Conservation (phyloP, 2,113 vertebrate species). For the Nyctibius bracteatus region DNA sequence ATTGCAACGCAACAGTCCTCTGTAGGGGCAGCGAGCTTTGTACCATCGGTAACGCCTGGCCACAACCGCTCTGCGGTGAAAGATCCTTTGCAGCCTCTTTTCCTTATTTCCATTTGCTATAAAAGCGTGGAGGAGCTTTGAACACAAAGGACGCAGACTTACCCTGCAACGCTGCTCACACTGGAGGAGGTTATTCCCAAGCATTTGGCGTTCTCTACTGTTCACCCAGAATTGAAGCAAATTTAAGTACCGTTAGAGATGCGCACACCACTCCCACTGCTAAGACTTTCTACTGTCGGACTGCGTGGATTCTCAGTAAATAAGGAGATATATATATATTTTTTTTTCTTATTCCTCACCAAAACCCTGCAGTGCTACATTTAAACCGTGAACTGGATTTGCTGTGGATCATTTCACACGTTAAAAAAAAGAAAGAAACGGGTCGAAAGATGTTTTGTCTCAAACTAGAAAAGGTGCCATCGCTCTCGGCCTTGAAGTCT, state of each 20-base stretch:
- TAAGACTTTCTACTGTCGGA: background rate
- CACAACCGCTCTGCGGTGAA: background rate
- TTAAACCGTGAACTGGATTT: background rate
- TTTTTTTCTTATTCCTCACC: background rate
- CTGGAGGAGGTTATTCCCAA: background rate
- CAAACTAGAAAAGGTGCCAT: constrained; percentile 31
- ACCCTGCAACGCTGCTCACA: background rate
- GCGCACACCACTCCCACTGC: background rate
- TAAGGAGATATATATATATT: background rate
- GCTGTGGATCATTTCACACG: background rate
- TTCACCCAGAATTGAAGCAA: constrained; percentile 1
- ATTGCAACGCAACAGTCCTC: constrained; percentile 13
- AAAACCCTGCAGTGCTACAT: constrained; percentile 23
- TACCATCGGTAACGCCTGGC: constrained; percentile 12
- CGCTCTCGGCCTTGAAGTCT: constrained; percentile 27
- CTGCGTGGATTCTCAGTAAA: background rate
- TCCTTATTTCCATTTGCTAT: background rate
- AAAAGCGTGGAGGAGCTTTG: background rate
- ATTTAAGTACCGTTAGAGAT: constrained; percentile 4
- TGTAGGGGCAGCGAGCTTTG: constrained; percentile 8
- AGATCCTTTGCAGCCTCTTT: constrained; percentile 19
- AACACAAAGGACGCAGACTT: background rate
- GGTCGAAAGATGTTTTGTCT: background rate
- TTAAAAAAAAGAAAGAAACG: background rate
- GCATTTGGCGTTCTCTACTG: background rate